Evolutionary conservation across 2,888 invertebrate species (phyloP).

Genomic region (Taphrorychus bicolor): DNA sequence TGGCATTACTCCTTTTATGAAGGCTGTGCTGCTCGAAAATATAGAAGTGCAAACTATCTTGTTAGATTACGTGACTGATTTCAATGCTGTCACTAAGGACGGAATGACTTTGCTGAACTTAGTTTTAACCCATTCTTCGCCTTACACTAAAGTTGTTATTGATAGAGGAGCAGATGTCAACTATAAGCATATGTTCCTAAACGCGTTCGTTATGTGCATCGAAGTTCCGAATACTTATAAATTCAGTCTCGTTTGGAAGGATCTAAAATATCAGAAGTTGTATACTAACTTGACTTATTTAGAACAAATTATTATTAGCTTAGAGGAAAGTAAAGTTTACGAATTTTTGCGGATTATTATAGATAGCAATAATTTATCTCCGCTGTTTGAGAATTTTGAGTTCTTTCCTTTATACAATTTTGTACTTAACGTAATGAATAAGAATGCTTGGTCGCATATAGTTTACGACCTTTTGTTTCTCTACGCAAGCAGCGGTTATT

Average conservation of each 20-base stretch:
- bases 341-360: conserved; percentile 45
- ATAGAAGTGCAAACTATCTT: conserved; percentile 43
- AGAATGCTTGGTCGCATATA: conserved; percentile 26
- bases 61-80: conserved; percentile 47
- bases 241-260: conserved; percentile 44
- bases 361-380: conserved; percentile 43
- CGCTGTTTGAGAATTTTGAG: conserved; percentile 38
- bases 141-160: conserved; percentile 45
- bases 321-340: conserved; percentile 38
- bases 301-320: conserved; percentile 29
- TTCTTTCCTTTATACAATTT: conserved; percentile 37
- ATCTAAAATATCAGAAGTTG: conserved; percentile 39
- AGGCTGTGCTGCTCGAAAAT: conserved; percentile 41
- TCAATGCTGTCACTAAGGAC: conserved; percentile 41
- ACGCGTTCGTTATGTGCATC: conserved; percentile 40
- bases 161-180: conserved; percentile 47
- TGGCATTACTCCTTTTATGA: conserved; percentile 48
- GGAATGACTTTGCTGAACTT: conserved; percentile 44
- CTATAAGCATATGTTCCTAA: conserved; percentile 37
- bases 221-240: conserved; percentile 41
- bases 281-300: conserved; percentile 26
- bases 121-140: conserved; percentile 43
- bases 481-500: conserved; percentile 39
- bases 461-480: conserved; percentile 40
- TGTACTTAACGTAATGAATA: conserved; percentile 40